Base-by-base conservation (phyloP, 2,797 vertebrate genomes). In the Pelobates cultripes region DNA sequence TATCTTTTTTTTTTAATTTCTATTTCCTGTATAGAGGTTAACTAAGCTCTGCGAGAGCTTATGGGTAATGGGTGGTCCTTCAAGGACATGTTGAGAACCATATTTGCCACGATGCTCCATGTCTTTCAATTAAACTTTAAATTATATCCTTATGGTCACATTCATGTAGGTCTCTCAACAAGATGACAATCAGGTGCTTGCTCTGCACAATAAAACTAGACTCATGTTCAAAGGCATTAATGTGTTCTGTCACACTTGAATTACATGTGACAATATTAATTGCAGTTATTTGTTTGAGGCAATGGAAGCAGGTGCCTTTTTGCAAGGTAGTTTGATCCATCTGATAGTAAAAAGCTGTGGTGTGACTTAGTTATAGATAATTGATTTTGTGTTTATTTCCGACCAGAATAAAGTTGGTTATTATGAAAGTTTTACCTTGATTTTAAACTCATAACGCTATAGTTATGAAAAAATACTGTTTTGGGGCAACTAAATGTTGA, bases 121-220 rank as follows among this genome's bases (percentile, higher is more conserved):
- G 47, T 10, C 47, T 51, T 51, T 12, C 55, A 17, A 85, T 60
- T 80, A 85, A 83, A 0, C 42, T 4, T 61, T 70, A 84, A 82
- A 78, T 73, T 60, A 86, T 86, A 85, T 86, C 83, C 71, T 60
- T 86, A 69, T 43, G 82, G 51, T 51, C 43, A n/a, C 87, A 57
- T 80, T 75, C 77, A 70, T 75, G 76, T 69, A 81, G 41, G 47
- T 51, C 73, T 85, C 85, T 64, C 41, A 69, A 86, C 76, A 41
- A 70, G 74, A 82, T 73, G 78, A 70, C n/a, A 28, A 79, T 73
- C 81, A 41, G 70, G 13, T 53, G 61, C 63, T 41, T 43, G 28
- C 17, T 42, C 61, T n/a, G 45, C 60, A 57, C 75, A 60, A 42
- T 74, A 51, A 74, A 53, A 73, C 42, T 51, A 40, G 75, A 71